Evolutionary conservation across 2,888 invertebrate genomes (phyloP).

Genomic region (Phyto melanocephala): DNA sequence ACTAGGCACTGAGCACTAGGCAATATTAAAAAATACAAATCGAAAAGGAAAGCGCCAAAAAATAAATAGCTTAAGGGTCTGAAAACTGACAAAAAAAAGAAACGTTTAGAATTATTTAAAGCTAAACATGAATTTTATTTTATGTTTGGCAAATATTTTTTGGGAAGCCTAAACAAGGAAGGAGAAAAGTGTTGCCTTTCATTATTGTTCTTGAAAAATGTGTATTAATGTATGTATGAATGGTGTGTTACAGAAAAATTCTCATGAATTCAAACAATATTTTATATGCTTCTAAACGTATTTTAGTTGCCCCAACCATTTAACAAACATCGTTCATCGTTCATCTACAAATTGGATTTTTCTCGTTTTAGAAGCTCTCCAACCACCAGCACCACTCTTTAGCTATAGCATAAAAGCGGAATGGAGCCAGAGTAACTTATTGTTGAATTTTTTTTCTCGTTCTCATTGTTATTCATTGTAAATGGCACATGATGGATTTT

Average conservation of each 20-base stretch:
- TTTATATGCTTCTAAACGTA: conserved; percentile 39
- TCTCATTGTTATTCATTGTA: conserved; percentile 60
- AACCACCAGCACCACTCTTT: background rate
- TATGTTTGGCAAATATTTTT: conserved; percentile 27
- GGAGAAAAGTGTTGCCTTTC: background rate
- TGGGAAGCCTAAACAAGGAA: background rate
- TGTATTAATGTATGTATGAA: too few species aligned
- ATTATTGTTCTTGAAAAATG: background rate
- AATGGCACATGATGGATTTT: conserved; percentile 43
- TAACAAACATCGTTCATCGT: conserved; percentile 16
- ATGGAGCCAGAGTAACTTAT: conserved; percentile 11
- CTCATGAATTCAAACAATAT: conserved; percentile 46
- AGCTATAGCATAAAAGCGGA: background rate
- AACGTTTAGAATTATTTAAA: conserved; percentile 19
- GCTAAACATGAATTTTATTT: conserved; percentile 17
- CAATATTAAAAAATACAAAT: background rate
- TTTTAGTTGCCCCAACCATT: conserved; percentile 37
- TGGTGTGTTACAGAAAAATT: conserved; percentile 32
- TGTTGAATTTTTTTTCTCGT: background rate
- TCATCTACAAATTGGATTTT: conserved; percentile 54
- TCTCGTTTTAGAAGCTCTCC: background rate
- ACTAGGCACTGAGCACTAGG: background rate
- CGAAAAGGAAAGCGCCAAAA: background rate
- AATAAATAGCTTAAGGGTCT: conserved; percentile 8
- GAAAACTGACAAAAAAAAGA: background rate